Conservation (phyloP, 2,113 vertebrate species). For the Taxidea taxus region DNA sequence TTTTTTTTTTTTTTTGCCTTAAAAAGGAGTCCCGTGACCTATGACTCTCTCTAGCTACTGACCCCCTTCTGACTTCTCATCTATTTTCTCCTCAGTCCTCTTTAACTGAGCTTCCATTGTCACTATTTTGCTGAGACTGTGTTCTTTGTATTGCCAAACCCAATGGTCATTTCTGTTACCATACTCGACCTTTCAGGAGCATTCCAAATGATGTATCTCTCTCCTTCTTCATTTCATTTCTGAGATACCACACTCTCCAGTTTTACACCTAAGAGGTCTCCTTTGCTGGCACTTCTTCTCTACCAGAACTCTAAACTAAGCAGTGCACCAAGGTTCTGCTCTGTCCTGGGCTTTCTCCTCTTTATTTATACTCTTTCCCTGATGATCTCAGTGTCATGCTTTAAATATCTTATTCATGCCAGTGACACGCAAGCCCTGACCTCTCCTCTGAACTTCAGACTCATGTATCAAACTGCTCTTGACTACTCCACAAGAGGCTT, state of each 20-base stretch:
- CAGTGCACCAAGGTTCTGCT: not conserved
- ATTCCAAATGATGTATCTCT: not conserved
- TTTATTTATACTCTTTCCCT: conserved; percentile 40
- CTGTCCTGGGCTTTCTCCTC: not conserved
- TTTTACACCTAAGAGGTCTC: not conserved
- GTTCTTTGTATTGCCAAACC: not conserved
- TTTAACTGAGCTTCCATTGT: not conserved
- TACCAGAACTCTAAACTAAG: not conserved
- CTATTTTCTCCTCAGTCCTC: not conserved
- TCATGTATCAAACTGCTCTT: not conserved
- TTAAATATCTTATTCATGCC: conserved; percentile 49
- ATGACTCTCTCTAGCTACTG: not conserved
- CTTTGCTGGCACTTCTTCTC: not conserved
- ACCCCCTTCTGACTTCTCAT: not conserved
- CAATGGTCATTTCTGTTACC: not conserved
- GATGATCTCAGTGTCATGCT: not conserved
- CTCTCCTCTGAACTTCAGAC: conserved; percentile 29
- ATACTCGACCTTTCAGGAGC: not conserved
- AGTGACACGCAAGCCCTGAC: conserved; percentile 29
- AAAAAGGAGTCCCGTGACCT: not conserved
- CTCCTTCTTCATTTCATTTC: not conserved
- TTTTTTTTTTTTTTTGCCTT: not conserved
- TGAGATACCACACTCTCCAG: not conserved
- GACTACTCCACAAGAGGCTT: not conserved
- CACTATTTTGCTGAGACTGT: not conserved